phyloP scores from a whole-genome alignment of 2,113 vertebrate species.

The Apistogramma diplotaenia region DNA sequence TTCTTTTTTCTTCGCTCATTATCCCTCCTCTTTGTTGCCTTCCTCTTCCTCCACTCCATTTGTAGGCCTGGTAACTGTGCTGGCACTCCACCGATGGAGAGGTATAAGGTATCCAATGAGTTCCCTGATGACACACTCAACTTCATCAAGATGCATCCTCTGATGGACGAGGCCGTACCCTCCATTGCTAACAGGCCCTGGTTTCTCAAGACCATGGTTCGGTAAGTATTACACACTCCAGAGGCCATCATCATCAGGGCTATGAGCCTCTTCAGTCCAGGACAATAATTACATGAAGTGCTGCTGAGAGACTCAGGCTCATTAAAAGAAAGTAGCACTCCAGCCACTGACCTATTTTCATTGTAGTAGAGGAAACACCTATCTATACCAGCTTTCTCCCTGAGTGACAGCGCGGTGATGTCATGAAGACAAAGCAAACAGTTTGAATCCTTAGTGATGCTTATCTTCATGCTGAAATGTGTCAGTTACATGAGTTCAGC shows the following conservation, averaged over 20 bases:
- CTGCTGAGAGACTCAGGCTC: constrained; percentile 45
- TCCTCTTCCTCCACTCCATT: constrained; percentile 19
- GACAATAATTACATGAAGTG: constrained; percentile 58
- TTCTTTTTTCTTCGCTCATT: neutral
- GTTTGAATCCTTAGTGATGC: neutral
- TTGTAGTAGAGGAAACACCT: constrained; percentile 10
- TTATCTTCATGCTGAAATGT: neutral
- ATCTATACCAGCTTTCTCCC: constrained; percentile 22
- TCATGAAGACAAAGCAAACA: neutral
- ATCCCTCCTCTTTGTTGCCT: neutral
- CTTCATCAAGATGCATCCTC: constrained; percentile 97
- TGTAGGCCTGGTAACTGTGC: constrained; percentile 93
- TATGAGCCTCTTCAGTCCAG: constrained; percentile 33
- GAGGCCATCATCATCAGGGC: constrained; percentile 2
- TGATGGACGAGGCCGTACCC: constrained; percentile 97
- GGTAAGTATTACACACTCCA: constrained; percentile 77
- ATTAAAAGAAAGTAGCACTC: constrained; percentile 54
- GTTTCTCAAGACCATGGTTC: constrained; percentile 99
- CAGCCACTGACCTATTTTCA: constrained; percentile 55
- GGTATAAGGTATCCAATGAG: constrained; percentile 90
- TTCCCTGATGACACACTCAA: constrained; percentile 97
- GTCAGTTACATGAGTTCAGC: neutral
- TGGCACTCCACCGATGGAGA: constrained; percentile 84
- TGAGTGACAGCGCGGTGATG: neutral
- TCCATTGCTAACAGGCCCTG: constrained; percentile 92